Conservation (phyloP, 2,888 invertebrate genomes). For the Drosophila dives region DNA sequence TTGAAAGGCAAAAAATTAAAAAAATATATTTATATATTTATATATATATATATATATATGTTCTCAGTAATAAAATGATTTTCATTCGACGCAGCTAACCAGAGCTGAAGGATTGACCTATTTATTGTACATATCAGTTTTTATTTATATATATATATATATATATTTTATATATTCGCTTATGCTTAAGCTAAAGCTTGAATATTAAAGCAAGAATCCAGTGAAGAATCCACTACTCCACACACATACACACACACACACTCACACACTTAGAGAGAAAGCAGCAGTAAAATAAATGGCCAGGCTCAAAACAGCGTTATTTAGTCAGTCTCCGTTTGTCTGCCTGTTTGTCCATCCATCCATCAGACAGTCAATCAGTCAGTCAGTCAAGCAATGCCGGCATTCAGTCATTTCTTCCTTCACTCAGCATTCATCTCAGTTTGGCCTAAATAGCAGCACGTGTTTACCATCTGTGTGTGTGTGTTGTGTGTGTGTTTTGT, state of each 20-base stretch:
- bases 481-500: constrained; percentile 6
- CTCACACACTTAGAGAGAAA: background rate
- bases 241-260: constrained; percentile 14
- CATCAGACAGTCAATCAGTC: constrained; percentile 36
- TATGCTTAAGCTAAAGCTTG: constrained; percentile 7
- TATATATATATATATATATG: background rate
- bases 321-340: constrained; percentile 22
- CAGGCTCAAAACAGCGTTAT: constrained; percentile 10
- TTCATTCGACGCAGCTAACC: background rate
- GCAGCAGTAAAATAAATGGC: constrained; percentile 39
- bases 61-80: background rate
- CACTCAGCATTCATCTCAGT: constrained; percentile 52
- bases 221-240: constrained; percentile 25
- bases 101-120: background rate
- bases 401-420: constrained; percentile 63
- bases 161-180: background rate
- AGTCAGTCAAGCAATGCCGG: constrained; percentile 40
- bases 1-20: background rate
- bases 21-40: background rate
- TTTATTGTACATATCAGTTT: background rate
- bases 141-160: background rate
- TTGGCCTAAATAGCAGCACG: constrained; percentile 57
- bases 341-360: constrained; percentile 21
- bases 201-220: constrained; percentile 50
- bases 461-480: constrained; percentile 22